Evolutionary conservation across 2,888 invertebrate species (phyloP).

Genomic region (Lamproptera curius): DNA sequence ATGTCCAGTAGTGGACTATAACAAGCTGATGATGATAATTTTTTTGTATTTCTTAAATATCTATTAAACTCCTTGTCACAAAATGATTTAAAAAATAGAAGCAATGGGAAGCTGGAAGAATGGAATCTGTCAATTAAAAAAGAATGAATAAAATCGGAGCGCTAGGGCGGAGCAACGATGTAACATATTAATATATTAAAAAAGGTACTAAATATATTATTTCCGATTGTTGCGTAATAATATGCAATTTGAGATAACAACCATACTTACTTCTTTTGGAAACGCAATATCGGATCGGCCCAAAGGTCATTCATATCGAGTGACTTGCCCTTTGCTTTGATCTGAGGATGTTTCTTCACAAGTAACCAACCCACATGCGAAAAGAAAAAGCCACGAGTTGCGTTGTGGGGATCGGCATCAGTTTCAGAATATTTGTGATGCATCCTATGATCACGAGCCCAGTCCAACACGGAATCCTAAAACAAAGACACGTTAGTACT

Average conservation of each 20-base stretch:
- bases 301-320: conserved; percentile 91
- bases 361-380: conserved; percentile 97
- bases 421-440: conserved; percentile 97
- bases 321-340: conserved; percentile 89
- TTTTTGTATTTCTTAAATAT: too few relatives aligned
- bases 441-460: conserved; percentile 89
- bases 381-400: conserved; percentile 96
- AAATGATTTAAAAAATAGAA: too few relatives aligned
- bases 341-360: conserved; percentile 93
- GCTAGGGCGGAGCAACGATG: too few relatives aligned
- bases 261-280: conserved; percentile 88
- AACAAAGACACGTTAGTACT: conserved; percentile 18
- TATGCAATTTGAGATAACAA: background rate
- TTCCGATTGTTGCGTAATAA: too few relatives aligned
- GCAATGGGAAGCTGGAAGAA: too few relatives aligned
- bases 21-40: too few relatives aligned
- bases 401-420: conserved; percentile 95
- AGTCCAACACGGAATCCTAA: conserved; percentile 87
- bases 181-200: too few relatives aligned
- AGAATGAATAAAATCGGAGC: too few relatives aligned
- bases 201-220: too few relatives aligned
- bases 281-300: conserved; percentile 86
- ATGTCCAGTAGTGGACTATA: too few relatives aligned
- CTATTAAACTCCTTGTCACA: too few relatives aligned
- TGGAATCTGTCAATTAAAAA: too few relatives aligned